phyloP scores from a whole-genome alignment of 1,140 invertebrate species.

The Tetranychus urticae region DNA sequence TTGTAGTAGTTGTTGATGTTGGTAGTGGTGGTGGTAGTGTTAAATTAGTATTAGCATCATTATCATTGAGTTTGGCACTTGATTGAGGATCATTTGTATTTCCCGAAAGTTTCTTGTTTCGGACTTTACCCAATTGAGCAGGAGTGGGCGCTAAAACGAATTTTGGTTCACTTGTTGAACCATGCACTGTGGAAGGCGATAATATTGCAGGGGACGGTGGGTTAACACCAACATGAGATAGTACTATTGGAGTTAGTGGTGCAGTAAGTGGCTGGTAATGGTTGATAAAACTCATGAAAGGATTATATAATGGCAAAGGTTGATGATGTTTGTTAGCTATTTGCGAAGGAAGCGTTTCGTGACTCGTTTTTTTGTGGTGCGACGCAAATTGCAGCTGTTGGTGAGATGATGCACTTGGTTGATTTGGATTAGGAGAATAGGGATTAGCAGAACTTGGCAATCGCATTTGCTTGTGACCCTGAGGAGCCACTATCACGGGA shows the following conservation, averaged over 20 bases:
- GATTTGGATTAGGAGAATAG: conserved; percentile 1
- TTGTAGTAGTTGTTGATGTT: background rate
- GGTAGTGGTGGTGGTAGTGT: too few species aligned
- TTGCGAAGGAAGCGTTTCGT: too few species aligned
- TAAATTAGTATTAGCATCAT: too few species aligned
- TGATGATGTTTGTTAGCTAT: too few species aligned
- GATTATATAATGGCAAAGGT: too few species aligned
- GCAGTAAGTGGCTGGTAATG: background rate
- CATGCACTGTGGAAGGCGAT: background rate
- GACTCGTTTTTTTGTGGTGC: background rate
- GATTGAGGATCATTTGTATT: too few species aligned
- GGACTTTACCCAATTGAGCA: conserved; percentile 63
- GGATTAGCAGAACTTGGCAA: background rate
- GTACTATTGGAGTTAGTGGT: background rate
- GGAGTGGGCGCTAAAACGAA: conserved; percentile 77
- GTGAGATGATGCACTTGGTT: background rate
- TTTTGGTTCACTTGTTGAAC: conserved; percentile 5
- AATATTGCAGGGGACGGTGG: conserved; percentile 3
- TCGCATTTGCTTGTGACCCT: background rate
- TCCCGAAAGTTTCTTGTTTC: conserved; percentile 10
- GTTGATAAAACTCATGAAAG: too few species aligned
- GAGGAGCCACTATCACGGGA: conserved; percentile 3
- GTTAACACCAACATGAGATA: too few species aligned
- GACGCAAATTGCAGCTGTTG: background rate
- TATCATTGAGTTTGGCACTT: too few species aligned